These are phyloP conservation scores for Oasisia sp. DNA, from an alignment of 2,888 invertebrate genomes.

Conservation along the genomic window DNA sequence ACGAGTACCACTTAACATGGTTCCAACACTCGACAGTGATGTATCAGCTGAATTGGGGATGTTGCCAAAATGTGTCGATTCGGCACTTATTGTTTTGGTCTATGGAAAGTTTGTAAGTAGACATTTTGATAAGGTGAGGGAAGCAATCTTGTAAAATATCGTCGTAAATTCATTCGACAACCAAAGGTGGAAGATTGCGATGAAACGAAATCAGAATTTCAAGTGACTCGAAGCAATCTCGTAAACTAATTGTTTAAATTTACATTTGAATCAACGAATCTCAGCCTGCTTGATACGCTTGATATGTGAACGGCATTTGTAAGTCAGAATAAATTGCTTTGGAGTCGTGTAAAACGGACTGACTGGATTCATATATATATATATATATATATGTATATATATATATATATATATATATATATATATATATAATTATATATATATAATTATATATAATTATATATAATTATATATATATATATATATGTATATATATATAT, in stretches of 20 bases:
- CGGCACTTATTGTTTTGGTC: background rate
- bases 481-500: too few species aligned
- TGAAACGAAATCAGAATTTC: too few species aligned
- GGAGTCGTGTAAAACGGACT: too few species aligned
- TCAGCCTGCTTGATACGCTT: too few species aligned
- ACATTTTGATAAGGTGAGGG: background rate
- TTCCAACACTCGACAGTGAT: background rate
- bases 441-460: too few species aligned
- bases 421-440: too few species aligned
- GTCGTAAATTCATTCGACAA: background rate
- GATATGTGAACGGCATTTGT: too few species aligned
- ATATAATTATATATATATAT: too few species aligned
- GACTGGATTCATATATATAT: too few species aligned
- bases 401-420: too few species aligned
- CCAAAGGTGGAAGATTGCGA: background rate
- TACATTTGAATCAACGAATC: background rate
- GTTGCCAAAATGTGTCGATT: background rate
- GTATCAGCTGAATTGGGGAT: background rate
- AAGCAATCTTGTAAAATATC: background rate
- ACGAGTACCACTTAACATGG: background rate
- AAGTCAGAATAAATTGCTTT: too few species aligned
- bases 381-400: too few species aligned
- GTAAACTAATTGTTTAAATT: background rate
- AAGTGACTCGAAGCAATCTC: background rate
- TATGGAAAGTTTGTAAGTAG: background rate